Conservation (phyloP, 2,888 invertebrate species). For the Sialis lutaria region DNA sequence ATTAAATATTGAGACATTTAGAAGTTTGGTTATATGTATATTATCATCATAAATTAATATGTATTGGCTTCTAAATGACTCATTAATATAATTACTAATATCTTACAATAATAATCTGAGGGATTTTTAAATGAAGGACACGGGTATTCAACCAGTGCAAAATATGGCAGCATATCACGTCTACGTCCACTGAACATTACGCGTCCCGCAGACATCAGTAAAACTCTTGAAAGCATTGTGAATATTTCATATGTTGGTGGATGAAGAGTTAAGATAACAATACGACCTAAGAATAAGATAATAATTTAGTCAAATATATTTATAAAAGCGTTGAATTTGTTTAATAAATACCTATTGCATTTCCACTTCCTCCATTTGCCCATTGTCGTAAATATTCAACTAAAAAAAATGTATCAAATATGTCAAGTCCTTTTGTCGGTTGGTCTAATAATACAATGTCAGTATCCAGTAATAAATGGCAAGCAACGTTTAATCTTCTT, state of each 20-base stretch:
- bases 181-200: constrained; percentile 83
- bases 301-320: neutral
- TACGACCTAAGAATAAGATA: constrained; percentile 33
- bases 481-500: constrained; percentile 73
- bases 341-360: constrained; percentile 18
- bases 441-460: constrained; percentile 78
- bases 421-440: constrained; percentile 78
- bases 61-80: neutral
- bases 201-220: constrained; percentile 75
- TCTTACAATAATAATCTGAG: constrained; percentile 86
- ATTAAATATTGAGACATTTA: too few species aligned
- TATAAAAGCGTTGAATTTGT: neutral
- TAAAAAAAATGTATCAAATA: constrained; percentile 89
- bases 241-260: constrained; percentile 92
- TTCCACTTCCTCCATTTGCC: constrained; percentile 38
- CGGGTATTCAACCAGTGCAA: constrained; percentile 72
- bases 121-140: constrained; percentile 95
- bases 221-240: constrained; percentile 77
- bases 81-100: neutral
- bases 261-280: constrained; percentile 79
- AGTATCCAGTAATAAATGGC: constrained; percentile 70
- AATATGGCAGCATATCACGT: constrained; percentile 83
- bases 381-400: constrained; percentile 88
- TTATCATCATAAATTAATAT: neutral
- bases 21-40: neutral